Percentiles rank a stretch among this genome's conserved stretches.
phyloP scores from a whole-genome alignment of 2,113 vertebrate genomes.

The Leptobrachium leishanense region DNA sequence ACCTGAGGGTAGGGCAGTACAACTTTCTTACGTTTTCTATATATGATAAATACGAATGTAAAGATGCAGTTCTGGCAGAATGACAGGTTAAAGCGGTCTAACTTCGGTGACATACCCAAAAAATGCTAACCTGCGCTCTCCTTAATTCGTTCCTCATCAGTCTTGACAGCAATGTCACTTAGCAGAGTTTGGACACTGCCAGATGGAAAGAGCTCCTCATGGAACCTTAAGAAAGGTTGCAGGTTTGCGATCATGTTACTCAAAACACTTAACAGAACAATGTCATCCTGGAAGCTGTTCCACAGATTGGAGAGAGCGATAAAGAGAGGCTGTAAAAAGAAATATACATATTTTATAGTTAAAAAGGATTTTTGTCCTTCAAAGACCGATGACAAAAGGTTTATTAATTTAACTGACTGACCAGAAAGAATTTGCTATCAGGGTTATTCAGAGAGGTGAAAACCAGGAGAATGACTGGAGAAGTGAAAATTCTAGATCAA shows the following conservation, averaged over 20 bases:
- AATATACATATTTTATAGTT: slow-evolving; percentile 1
- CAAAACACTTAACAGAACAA: slow-evolving; percentile 74
- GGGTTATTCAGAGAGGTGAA: too few relatives aligned
- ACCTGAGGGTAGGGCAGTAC: too few relatives aligned
- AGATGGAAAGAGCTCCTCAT: slow-evolving; percentile 70
- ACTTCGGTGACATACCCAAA: not conserved
- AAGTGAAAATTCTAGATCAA: too few relatives aligned
- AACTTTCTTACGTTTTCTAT: too few relatives aligned
- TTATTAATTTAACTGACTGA: too few relatives aligned
- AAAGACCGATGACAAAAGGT: too few relatives aligned
- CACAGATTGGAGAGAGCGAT: slow-evolving; percentile 75
- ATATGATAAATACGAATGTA: too few relatives aligned
- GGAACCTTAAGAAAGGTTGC: slow-evolving; percentile 70
- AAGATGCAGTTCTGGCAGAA: too few relatives aligned
- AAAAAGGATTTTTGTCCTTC: too few relatives aligned
- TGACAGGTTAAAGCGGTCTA: too few relatives aligned
- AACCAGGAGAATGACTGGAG: too few relatives aligned
- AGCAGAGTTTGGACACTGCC: slow-evolving; percentile 67
- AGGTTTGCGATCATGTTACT: slow-evolving; percentile 68
- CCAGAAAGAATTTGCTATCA: too few relatives aligned
- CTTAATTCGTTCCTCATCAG: slow-evolving; percentile 71
- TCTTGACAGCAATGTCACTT: slow-evolving; percentile 72
- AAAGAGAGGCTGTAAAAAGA: slow-evolving; percentile 78
- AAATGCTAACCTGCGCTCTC: slow-evolving; percentile 72
- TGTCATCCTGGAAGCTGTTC: slow-evolving; percentile 80